Evolutionary conservation across 2,888 invertebrate species (phyloP), one percentile per base, ranked within the genome.

Genomic region (Phalera bucephala): DNA sequence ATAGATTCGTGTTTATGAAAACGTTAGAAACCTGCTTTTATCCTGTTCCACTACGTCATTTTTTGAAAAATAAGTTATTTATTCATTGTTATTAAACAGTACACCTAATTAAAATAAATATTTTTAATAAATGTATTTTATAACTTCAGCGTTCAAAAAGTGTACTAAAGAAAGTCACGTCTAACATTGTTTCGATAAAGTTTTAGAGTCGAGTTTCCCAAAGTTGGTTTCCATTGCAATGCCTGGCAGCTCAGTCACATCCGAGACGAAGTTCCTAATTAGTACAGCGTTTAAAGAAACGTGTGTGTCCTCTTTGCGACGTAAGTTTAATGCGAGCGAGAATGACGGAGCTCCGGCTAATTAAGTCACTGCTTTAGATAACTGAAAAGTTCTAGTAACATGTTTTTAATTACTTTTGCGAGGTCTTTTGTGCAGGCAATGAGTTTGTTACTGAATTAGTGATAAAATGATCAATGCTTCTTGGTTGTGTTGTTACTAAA

Each of bases 201-300:
- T 41, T 31, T 38, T 23, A 35, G 48, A 52, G 36, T 48, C 40
- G 34, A 33, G 26, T 17, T 37, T 19, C 33, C 25, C 37, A 21
- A 47, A 51, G 36, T 52, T 40, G 21, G 38, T 27, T 40, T 40
- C 36, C 43, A 40, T 36, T 39, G 50, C 57, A 41, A 48, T 51
- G 50, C 49, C 43, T 52, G 21, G 44, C 33, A 45, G 30, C 23
- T 9, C 19, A 34, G 36, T 47, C 32, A 36, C 36, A 27, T 25
- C 28, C 36, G 17, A 39, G 46, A 47, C 21, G 13, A 50, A 68
- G 53, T 66, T 66, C 48, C 40, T 66, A 68, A 66, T 68, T 62
- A 64, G 57, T 45, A 42, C 36, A 27, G 10, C 31, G 31, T 43
- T 56, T 53, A 40, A 55, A 55, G 45, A 46, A 49, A 40, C 38